phyloP scores from a whole-genome alignment of 2,113 vertebrate species.

The Podiceps cristatus region DNA sequence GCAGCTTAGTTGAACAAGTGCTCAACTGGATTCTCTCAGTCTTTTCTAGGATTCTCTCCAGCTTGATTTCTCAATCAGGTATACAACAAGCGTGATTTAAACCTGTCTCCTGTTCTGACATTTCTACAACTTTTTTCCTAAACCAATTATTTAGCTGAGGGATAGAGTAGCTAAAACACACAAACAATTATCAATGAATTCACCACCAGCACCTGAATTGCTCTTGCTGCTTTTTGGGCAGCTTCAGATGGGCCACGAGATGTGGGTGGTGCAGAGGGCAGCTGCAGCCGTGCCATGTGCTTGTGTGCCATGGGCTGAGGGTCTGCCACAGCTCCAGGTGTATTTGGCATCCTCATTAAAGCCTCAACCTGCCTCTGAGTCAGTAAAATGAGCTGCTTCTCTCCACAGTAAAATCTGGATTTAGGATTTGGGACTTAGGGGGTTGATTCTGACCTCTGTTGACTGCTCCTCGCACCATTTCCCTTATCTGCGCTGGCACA shows the following conservation, averaged over 20 bases:
- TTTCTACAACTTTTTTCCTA: neutral
- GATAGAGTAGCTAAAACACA: neutral
- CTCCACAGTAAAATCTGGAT: neutral
- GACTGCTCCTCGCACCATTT: neutral
- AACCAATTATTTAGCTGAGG: neutral
- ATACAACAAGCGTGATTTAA: neutral
- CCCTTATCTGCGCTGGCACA: neutral
- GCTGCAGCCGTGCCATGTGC: neutral
- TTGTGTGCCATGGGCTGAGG: neutral
- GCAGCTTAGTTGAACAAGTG: neutral
- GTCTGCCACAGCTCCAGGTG: neutral
- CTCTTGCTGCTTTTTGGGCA: neutral
- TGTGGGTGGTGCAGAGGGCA: neutral
- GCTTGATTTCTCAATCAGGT: neutral
- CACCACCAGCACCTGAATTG: neutral
- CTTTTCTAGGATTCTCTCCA: neutral
- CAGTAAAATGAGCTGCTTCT: neutral
- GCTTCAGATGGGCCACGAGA: neutral
- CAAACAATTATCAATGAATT: neutral
- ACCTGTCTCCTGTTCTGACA: neutral
- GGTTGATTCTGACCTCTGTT: neutral
- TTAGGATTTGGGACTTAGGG: neutral
- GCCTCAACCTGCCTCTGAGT: neutral
- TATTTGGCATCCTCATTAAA: neutral
- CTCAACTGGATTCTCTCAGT: neutral